A percentile compares a stretch with the other conserved stretches of the same genome.
These are phyloP conservation scores for Acronicta alni DNA, from an alignment of 2,888 invertebrate species.

Conservation along the genomic window DNA sequence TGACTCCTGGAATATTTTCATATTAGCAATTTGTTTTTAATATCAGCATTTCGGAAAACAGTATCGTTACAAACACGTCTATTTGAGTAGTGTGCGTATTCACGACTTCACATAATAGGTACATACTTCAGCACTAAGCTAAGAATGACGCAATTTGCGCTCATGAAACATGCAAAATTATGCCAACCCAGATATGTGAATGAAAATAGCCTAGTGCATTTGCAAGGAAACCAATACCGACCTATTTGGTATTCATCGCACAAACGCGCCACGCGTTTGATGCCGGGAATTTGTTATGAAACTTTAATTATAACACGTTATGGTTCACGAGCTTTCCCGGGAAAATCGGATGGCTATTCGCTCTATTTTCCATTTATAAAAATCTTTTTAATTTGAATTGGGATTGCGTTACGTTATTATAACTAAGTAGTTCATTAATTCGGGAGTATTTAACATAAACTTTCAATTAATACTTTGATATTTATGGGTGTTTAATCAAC, in stretches of 20 bases:
- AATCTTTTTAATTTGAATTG: neutral
- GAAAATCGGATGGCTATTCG: neutral
- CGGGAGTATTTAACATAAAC: neutral
- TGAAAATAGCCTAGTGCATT: slow-evolving; percentile 68
- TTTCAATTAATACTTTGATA: too few relatives aligned
- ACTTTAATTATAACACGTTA: slow-evolving; percentile 34
- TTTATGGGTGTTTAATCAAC: too few relatives aligned
- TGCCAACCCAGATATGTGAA: slow-evolving; percentile 74
- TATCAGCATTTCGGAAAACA: neutral
- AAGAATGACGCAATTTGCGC: slow-evolving; percentile 42
- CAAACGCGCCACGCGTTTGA: slow-evolving; percentile 15
- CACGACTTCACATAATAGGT: slow-evolving; percentile 5
- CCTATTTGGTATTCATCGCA: slow-evolving; percentile 49
- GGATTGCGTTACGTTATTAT: neutral
- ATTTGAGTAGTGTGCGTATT: slow-evolving; percentile 8
- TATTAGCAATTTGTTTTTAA: neutral
- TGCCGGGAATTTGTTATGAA: slow-evolving; percentile 36
- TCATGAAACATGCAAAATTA: slow-evolving; percentile 62
- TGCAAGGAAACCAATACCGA: slow-evolving; percentile 46
- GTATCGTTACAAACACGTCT: neutral
- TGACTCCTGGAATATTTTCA: too few relatives aligned
- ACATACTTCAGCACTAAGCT: slow-evolving; percentile 12
- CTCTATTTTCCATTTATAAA: slow-evolving; percentile 5
- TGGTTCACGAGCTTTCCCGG: neutral
- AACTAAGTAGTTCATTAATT: neutral